These are phyloP conservation scores for Trichogramma evanescens DNA, from an alignment of 2,888 invertebrate genomes.

Conservation along the genomic window DNA sequence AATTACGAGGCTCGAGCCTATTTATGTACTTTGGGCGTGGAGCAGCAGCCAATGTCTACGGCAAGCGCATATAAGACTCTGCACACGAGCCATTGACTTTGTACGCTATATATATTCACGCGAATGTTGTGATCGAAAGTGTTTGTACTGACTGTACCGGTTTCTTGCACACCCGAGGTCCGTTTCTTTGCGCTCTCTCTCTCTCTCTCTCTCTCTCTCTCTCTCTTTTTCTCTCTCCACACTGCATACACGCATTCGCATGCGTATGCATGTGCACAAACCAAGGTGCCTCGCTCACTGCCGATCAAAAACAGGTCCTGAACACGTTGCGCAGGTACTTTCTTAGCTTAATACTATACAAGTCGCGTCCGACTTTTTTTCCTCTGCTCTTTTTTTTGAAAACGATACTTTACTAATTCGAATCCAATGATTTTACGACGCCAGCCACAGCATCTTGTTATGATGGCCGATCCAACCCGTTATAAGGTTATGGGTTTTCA, in stretches of 20 bases:
- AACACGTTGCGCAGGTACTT: not conserved
- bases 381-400: no score
- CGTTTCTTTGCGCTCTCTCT: conserved; percentile 30
- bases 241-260: not conserved
- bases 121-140: conserved; percentile 33
- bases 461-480: no score
- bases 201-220: conserved; percentile 1
- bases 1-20: no score
- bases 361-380: no score
- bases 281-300: conserved; percentile 5
- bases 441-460: no score
- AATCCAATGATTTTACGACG: no score
- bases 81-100: not conserved
- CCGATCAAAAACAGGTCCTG: conserved; percentile 14
- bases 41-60: not conserved
- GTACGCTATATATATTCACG: conserved; percentile 8
- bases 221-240: conserved; percentile 6
- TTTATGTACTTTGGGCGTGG: no score
- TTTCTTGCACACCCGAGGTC: conserved; percentile 30
- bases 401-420: no score
- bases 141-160: conserved; percentile 33
- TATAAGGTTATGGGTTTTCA: no score
- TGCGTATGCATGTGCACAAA: not conserved
- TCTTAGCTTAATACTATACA: not conserved
- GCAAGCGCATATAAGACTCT: not conserved